Conservation (phyloP, 1,140 invertebrate species). For the Drosophila varians region DNA sequence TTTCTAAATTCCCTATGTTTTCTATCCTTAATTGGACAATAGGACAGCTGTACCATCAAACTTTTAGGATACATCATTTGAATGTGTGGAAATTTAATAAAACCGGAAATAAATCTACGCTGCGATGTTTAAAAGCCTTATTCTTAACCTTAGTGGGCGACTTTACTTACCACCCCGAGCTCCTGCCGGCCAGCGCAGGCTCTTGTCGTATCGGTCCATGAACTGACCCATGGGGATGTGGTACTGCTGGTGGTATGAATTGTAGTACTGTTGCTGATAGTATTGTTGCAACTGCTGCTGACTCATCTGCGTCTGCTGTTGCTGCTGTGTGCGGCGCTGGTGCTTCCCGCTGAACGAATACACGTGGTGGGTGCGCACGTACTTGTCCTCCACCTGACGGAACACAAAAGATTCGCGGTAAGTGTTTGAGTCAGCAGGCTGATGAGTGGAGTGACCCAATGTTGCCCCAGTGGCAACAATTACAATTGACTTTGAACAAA, state of each 20-base stretch:
- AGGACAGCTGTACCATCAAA: too few relatives aligned
- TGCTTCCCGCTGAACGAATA: conserved; percentile 77
- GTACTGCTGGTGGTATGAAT: conserved; percentile 72
- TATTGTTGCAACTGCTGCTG: conserved; percentile 72
- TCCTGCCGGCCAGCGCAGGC: conserved; percentile 70
- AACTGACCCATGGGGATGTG: conserved; percentile 67
- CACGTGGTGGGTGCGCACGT: conserved; percentile 79
- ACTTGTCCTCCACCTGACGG: conserved; percentile 80
- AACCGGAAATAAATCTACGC: too few relatives aligned
- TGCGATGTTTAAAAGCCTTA: too few relatives aligned
- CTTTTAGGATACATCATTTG: too few relatives aligned
- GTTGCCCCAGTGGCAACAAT: conserved; percentile 17
- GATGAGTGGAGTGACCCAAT: conserved; percentile 6
- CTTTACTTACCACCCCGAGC: conserved; percentile 59
- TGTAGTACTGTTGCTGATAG: conserved; percentile 67
- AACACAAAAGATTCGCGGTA: conserved; percentile 8
- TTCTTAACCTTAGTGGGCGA: neutral
- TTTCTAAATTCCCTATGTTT: neutral
- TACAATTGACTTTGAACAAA: conserved; percentile 45
- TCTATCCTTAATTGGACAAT: neutral
- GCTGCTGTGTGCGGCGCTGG: conserved; percentile 71
- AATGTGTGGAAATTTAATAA: too few relatives aligned
- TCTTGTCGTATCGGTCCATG: conserved; percentile 80
- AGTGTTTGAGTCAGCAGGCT: conserved; percentile 13
- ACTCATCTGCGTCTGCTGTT: conserved; percentile 67